A percentile compares a stretch with the other conserved stretches of the same genome.
phyloP scores from a whole-genome alignment of 2,888 invertebrate genomes.

The Acleris sparsana region DNA sequence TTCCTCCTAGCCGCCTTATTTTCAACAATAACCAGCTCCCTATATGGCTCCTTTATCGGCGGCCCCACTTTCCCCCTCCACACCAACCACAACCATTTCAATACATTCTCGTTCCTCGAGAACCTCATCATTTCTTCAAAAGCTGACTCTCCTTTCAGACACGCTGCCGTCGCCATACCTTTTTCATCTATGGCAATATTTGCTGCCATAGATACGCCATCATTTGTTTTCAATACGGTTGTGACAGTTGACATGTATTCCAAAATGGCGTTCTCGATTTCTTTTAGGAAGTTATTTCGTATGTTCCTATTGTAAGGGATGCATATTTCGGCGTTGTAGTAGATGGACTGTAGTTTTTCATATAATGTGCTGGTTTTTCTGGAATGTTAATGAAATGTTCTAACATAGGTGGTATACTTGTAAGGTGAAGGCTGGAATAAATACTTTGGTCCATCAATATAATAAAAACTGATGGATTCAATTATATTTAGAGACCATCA shows the following conservation, averaged over 20 bases:
- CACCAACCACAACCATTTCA: constrained; percentile 85
- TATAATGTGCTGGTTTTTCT: constrained; percentile 76
- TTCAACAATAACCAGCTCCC: constrained; percentile 79
- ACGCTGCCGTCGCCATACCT: constrained; percentile 50
- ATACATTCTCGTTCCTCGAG: constrained; percentile 70
- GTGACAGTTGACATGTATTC: constrained; percentile 51
- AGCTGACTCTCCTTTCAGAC: constrained; percentile 85
- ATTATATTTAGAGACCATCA: too few species aligned
- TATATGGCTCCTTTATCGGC: constrained; percentile 81
- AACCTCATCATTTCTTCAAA: constrained; percentile 84
- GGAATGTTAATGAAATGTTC: constrained; percentile 41
- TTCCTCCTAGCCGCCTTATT: constrained; percentile 86
- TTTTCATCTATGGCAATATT: constrained; percentile 33
- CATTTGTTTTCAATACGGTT: constrained; percentile 39
- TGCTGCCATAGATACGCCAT: constrained; percentile 42
- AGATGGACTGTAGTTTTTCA: constrained; percentile 82
- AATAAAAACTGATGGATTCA: too few species aligned
- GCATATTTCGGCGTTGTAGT: constrained; percentile 83
- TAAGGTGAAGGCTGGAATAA: not conserved
- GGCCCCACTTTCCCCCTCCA: constrained; percentile 87
- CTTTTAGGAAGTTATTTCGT: constrained; percentile 46
- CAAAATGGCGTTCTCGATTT: constrained; percentile 59
- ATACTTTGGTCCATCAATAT: too few species aligned
- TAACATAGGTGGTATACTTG: constrained; percentile 1
- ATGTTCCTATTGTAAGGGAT: constrained; percentile 55